Percentiles rank a stretch among this genome's conserved stretches.
Conservation (phyloP, 2,113 vertebrate genomes). For the Chlamydotis undulata region DNA sequence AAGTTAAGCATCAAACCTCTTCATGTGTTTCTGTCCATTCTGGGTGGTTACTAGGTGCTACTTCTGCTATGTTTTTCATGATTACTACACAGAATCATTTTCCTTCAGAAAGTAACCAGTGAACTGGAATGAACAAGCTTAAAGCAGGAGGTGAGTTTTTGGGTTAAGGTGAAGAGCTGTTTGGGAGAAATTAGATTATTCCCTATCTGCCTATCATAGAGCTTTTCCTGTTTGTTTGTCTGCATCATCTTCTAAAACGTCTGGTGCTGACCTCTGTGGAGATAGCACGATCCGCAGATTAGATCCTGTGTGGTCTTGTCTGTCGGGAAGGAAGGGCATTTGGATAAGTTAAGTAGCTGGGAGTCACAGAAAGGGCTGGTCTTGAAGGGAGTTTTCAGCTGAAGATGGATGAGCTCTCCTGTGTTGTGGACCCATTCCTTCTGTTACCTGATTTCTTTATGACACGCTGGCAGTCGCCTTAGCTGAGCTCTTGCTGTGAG, state of each 20-base stretch:
- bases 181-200: background rate
- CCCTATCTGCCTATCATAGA: background rate
- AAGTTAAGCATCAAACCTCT: background rate
- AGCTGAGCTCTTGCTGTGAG: conserved; percentile 24
- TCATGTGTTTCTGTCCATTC: background rate
- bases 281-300: background rate
- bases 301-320: conserved; percentile 39
- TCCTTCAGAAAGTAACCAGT: background rate
- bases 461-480: conserved; percentile 17
- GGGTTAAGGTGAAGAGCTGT: background rate
- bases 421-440: background rate
- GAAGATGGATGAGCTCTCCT: conserved; percentile 71
- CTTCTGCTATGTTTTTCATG: background rate
- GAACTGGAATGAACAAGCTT: background rate
- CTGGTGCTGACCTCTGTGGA: background rate
- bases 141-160: background rate
- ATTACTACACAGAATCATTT: background rate
- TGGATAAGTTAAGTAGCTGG: conserved; percentile 49
- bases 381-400: conserved; percentile 11
- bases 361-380: background rate
- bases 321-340: background rate
- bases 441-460: conserved; percentile 31
- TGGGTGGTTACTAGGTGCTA: background rate
- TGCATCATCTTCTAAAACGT: background rate
- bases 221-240: conserved; percentile 32